A percentile compares a stretch with the other conserved stretches of the same genome.
These are phyloP conservation scores for Glossosoma conforme DNA, from an alignment of 1,140 invertebrate genomes.

Conservation along the genomic window DNA sequence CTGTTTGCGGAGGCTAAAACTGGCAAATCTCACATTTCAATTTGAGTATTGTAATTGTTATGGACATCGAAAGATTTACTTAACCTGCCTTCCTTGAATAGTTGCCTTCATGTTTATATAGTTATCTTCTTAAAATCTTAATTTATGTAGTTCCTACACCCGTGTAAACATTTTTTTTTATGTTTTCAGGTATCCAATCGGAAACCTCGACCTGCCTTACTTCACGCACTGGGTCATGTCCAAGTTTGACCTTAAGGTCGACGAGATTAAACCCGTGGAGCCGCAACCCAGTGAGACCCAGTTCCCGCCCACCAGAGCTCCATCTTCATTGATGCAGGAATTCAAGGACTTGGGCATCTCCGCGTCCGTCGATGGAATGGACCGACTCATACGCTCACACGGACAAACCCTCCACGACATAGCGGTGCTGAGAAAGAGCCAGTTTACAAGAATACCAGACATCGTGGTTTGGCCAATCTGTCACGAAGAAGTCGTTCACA, in stretches of 20 bases:
- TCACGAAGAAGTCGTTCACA: slow-evolving; percentile 76
- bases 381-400: slow-evolving; percentile 87
- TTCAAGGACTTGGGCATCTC: slow-evolving; percentile 59
- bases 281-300: slow-evolving; percentile 47
- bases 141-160: too few species aligned
- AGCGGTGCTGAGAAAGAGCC: slow-evolving; percentile 64
- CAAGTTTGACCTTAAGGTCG: slow-evolving; percentile 64
- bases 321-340: slow-evolving; percentile 56
- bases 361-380: slow-evolving; percentile 72
- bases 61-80: too few species aligned
- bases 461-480: slow-evolving; percentile 86
- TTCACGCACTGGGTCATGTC: slow-evolving; percentile 77
- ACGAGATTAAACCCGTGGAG: slow-evolving; percentile 37
- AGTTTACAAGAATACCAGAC: slow-evolving; percentile 84
- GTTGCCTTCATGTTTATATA: too few species aligned
- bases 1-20: too few species aligned
- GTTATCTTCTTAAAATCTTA: too few species aligned
- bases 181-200: slow-evolving; percentile 74
- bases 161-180: slow-evolving; percentile 20
- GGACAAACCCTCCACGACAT: slow-evolving; percentile 94
- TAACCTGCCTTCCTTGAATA: too few species aligned
- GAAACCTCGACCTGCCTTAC: slow-evolving; percentile 68
- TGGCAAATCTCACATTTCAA: too few species aligned
- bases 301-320: slow-evolving; percentile 53
- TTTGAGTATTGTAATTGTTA: too few species aligned